These are phyloP conservation scores for Rhagonycha fulva DNA, from an alignment of 2,888 invertebrate genomes.

Conservation along the genomic window DNA sequence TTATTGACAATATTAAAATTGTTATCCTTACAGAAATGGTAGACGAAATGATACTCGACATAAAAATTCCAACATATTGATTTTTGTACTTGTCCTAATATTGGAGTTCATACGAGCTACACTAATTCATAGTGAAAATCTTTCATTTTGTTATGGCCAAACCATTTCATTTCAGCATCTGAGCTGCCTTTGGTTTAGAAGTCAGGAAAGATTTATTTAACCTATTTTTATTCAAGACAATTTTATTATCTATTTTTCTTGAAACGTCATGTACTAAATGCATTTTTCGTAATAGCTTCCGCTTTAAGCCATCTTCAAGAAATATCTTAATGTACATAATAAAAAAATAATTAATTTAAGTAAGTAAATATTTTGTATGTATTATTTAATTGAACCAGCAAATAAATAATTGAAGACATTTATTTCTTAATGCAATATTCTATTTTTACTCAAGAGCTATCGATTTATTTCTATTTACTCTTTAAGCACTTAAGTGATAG, in stretches of 20 bases:
- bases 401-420: not conserved
- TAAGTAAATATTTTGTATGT: not conserved
- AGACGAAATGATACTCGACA: not conserved
- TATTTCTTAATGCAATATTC: not conserved
- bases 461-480: not conserved
- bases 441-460: not conserved
- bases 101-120: not conserved
- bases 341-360: not conserved
- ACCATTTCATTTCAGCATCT: not conserved
- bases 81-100: not conserved
- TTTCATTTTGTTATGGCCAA: not conserved
- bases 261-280: not conserved
- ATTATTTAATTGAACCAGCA: not conserved
- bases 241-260: not conserved
- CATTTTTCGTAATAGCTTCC: not conserved
- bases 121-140: not conserved
- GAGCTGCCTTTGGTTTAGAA: not conserved
- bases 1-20: not conserved
- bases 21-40: not conserved
- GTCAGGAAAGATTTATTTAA: not conserved
- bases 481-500: not conserved
- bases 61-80: not conserved
- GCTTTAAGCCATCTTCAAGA: not conserved
- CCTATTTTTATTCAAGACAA: not conserved
- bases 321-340: not conserved